Conservation (phyloP, 2,888 invertebrate species). For the Tanytarsus gracilentus region DNA sequence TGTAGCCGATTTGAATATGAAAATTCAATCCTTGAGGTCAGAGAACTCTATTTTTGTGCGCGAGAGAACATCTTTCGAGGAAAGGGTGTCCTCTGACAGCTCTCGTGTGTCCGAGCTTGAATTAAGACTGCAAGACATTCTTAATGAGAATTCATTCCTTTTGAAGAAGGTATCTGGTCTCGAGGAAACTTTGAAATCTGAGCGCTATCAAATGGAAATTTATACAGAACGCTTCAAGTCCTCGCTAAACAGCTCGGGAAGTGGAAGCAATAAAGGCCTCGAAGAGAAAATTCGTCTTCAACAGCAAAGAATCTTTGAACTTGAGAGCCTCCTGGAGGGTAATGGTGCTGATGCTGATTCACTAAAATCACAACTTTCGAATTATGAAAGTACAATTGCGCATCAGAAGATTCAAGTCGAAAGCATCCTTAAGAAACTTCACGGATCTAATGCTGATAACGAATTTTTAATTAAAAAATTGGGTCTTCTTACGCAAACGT, state of each 20-base stretch:
- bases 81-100: neutral
- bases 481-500: neutral
- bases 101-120: neutral
- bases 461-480: slow-evolving; percentile 16
- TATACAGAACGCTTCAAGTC: neutral
- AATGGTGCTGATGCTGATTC: neutral
- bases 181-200: slow-evolving; percentile 2
- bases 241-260: neutral
- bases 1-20: slow-evolving; percentile 2
- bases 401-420: slow-evolving; percentile 17
- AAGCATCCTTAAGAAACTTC: slow-evolving; percentile 8
- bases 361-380: neutral
- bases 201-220: neutral
- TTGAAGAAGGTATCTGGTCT: neutral
- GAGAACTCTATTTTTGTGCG: neutral
- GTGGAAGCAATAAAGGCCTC: neutral
- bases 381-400: slow-evolving; percentile 9
- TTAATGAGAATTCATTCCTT: slow-evolving; percentile 8
- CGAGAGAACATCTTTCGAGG: neutral
- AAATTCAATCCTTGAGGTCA: neutral
- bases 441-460: slow-evolving; percentile 3
- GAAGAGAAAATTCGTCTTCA: neutral
- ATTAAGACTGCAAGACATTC: neutral
- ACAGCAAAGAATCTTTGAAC: slow-evolving; percentile 17
- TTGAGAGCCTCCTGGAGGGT: neutral